phyloP scores from a whole-genome alignment of 2,113 vertebrate species.

The Xiphias gladius region DNA sequence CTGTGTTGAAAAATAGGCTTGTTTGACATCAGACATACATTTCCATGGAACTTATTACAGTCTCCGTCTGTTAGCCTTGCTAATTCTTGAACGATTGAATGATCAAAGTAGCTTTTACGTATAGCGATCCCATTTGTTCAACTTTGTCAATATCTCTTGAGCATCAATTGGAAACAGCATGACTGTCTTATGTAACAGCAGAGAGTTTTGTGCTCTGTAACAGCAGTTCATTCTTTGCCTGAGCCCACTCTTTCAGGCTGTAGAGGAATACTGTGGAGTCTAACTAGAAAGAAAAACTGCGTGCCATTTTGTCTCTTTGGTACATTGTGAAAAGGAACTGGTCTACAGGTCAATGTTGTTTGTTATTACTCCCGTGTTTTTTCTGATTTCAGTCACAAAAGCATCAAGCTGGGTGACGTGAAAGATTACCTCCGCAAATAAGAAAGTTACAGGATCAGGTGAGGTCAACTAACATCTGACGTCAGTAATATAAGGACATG shows the following conservation, averaged over 20 bases:
- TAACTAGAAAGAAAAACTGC: constrained; percentile 6
- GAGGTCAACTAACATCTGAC: constrained; percentile 30
- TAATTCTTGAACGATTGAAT: constrained; percentile 7
- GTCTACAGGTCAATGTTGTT: neutral
- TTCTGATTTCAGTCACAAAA: constrained; percentile 22
- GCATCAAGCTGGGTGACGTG: neutral
- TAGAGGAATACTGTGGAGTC: constrained; percentile 4
- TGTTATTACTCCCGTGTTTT: neutral
- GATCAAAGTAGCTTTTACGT: neutral
- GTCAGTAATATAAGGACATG: constrained; percentile 9
- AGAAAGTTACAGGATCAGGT: constrained; percentile 17
- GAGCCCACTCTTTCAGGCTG: constrained; percentile 25
- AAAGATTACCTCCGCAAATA: constrained; percentile 4
- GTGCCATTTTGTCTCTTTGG: neutral
- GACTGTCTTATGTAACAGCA: constrained; percentile 31
- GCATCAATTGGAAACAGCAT: constrained; percentile 22
- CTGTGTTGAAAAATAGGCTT: constrained; percentile 3
- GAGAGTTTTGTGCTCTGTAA: constrained; percentile 25
- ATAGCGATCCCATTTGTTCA: constrained; percentile 7
- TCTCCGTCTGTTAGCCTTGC: neutral
- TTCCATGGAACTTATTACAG: neutral
- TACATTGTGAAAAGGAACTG: neutral
- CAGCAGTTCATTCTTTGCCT: constrained; percentile 21
- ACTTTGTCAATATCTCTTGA: neutral
- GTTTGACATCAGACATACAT: constrained; percentile 27